These are phyloP conservation scores for Lathamus discolor DNA, from an alignment of 2,113 vertebrate species.

Conservation along the genomic window DNA sequence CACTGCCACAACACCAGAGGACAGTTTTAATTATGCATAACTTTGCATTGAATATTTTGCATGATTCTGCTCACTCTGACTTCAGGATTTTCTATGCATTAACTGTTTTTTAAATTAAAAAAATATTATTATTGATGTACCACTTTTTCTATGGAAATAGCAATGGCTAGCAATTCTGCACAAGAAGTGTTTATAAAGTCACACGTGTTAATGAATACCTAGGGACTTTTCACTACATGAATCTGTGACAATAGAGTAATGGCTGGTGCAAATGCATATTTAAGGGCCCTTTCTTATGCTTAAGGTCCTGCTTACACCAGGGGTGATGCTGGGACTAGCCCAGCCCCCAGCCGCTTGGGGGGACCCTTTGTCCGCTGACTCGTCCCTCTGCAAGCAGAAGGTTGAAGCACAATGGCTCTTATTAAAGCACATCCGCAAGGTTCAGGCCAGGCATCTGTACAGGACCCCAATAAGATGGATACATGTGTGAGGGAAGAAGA, in stretches of 20 bases:
- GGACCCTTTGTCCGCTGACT: background rate
- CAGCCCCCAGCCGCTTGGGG: background rate
- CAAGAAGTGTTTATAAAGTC: background rate
- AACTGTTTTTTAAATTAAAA: background rate
- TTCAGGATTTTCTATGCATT: background rate
- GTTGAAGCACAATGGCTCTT: conserved; percentile 22
- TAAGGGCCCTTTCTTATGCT: conserved; percentile 32
- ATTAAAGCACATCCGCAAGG: background rate
- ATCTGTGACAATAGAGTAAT: background rate
- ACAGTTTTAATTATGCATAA: background rate
- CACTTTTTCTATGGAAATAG: background rate
- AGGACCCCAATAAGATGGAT: rapidly evolving
- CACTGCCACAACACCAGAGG: background rate
- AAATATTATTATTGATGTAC: background rate
- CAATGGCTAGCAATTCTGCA: rapidly evolving
- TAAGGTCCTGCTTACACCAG: background rate
- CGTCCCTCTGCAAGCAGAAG: background rate
- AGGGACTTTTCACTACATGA: background rate
- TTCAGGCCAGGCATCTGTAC: background rate
- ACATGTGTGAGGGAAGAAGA: rapidly evolving
- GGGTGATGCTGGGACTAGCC: background rate
- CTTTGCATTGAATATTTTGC: background rate
- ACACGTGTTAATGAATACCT: background rate
- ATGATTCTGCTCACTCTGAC: background rate
- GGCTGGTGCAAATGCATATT: background rate